Percentiles rank a stretch among this genome's conserved stretches.
Conservation (phyloP, 2,888 invertebrate species). For the Crematogaster levior region DNA sequence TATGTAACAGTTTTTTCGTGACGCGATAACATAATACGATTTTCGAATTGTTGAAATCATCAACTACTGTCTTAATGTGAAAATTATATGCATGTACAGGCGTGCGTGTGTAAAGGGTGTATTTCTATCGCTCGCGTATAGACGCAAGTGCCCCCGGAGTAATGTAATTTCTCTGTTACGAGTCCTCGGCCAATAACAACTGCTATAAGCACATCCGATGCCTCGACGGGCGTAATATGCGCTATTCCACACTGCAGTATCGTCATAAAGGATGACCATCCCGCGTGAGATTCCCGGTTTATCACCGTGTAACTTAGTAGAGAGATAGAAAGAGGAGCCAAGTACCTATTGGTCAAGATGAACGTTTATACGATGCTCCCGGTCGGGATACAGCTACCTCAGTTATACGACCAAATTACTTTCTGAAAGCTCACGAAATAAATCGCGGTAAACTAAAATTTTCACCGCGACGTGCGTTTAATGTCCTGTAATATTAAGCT, state of each 20-base stretch:
- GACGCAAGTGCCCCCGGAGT: neutral
- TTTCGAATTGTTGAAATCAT: constrained; percentile 14
- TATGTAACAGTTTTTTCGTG: constrained; percentile 33
- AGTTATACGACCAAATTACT: constrained; percentile 10
- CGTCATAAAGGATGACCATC: constrained; percentile 40
- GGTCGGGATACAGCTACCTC: neutral
- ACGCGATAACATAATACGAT: constrained; percentile 12
- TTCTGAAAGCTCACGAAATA: constrained; percentile 23
- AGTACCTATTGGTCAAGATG: constrained; percentile 40
- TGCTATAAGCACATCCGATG: neutral
- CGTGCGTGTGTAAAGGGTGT: no score
- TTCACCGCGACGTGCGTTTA: neutral
- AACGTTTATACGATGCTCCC: constrained; percentile 37
- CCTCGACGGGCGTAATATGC: neutral
- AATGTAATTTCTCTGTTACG: constrained; percentile 29
- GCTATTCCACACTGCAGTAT: constrained; percentile 9
- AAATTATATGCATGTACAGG: no score
- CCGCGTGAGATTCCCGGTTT: constrained; percentile 39
- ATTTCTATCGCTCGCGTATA: constrained; percentile 3
- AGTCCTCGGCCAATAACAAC: constrained; percentile 20
- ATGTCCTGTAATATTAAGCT: constrained; percentile 19
- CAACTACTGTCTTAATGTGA: neutral
- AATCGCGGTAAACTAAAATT: constrained; percentile 11
- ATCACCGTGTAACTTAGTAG: constrained; percentile 46
- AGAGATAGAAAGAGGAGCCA: constrained; percentile 6